These are phyloP conservation scores for Heteromurus nitidus DNA, from an alignment of 2,888 invertebrate species.

Conservation along the genomic window DNA sequence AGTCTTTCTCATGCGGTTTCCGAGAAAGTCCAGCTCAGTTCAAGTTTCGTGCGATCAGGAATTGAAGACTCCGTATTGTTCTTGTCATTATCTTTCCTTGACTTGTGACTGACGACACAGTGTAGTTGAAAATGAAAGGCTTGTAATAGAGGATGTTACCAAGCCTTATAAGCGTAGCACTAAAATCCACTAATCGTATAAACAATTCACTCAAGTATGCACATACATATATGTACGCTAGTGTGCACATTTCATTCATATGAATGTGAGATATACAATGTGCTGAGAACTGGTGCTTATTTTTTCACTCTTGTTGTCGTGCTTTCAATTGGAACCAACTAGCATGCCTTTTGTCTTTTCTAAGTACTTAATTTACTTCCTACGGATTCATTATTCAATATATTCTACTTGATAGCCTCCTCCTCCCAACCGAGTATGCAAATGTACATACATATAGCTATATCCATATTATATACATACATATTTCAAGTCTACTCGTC, in stretches of 20 bases:
- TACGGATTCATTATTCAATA: slow-evolving; percentile 57
- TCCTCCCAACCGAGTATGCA: too few species aligned
- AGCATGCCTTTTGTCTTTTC: slow-evolving; percentile 56
- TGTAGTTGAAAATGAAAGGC: background rate
- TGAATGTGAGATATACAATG: background rate
- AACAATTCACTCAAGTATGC: too few species aligned
- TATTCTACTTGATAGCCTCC: too few species aligned
- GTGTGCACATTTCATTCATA: background rate
- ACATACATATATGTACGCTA: background rate
- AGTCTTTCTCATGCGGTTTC: too few species aligned
- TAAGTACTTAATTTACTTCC: slow-evolving; percentile 51
- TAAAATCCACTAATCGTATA: too few species aligned
- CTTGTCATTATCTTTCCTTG: slow-evolving; percentile 39
- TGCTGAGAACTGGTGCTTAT: background rate
- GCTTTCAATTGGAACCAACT: slow-evolving; percentile 43
- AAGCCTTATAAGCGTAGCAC: too few species aligned
- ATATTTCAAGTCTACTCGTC: too few species aligned
- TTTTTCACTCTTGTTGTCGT: background rate
- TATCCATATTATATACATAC: background rate
- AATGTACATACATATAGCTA: background rate
- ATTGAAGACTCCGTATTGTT: too few species aligned
- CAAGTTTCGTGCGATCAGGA: slow-evolving; percentile 21
- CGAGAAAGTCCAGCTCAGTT: slow-evolving; percentile 32
- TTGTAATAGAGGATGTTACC: background rate
- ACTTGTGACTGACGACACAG: slow-evolving; percentile 26